A percentile compares a stretch with the other conserved stretches of the same genome.
phyloP scores from a whole-genome alignment of 2,797 vertebrate genomes.

The Parotocinclus haroldoi region DNA sequence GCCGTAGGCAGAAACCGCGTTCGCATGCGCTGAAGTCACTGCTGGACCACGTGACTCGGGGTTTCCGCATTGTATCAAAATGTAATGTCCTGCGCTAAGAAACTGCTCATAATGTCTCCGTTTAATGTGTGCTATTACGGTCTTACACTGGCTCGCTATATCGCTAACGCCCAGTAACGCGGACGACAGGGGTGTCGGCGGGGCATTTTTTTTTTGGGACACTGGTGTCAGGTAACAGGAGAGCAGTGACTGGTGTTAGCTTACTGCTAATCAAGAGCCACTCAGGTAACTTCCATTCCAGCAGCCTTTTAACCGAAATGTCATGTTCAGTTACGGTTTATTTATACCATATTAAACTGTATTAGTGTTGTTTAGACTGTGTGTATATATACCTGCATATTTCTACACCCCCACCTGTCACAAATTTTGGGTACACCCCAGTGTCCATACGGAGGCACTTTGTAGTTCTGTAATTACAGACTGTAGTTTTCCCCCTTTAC shows the following conservation, averaged over 20 bases:
- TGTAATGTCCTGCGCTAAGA: constrained; percentile 26
- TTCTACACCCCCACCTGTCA: too few species aligned
- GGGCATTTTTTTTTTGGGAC: constrained; percentile 4
- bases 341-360: too few species aligned
- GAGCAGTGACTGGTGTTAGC: constrained; percentile 23
- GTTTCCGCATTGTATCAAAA: constrained; percentile 50
- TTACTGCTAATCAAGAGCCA: constrained; percentile 16
- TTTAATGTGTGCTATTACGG: not conserved
- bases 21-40: constrained; percentile 50
- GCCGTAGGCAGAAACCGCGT: constrained; percentile 53
- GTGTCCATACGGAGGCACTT: too few species aligned
- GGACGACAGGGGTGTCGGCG: constrained; percentile 1
- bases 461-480: too few species aligned
- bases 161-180: not conserved
- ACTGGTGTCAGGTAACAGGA: constrained; percentile 22
- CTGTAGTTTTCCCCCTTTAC: too few species aligned
- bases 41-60: constrained; percentile 45
- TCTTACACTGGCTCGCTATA: not conserved
- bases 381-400: too few species aligned
- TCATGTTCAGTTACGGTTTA: too few species aligned
- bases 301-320: too few species aligned
- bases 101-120: not conserved
- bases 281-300: not conserved
- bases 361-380: too few species aligned
- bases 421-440: too few species aligned